Evolutionary conservation across 2,888 invertebrate genomes (phyloP), one percentile per base, ranked within the genome.

Genomic region (Boloria selene): DNA sequence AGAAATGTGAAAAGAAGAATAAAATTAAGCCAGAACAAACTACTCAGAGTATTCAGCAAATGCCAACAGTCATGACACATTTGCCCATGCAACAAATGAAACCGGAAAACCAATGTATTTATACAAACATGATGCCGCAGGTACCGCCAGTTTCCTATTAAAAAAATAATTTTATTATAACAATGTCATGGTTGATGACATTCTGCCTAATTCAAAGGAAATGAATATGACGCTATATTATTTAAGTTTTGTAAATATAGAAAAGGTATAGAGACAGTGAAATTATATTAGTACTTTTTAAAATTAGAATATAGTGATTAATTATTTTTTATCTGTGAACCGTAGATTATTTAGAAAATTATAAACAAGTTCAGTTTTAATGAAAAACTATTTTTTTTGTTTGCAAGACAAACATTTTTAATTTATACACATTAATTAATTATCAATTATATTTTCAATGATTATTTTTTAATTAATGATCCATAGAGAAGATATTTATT

Each of bases 1-100:
- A 91, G 74, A 91, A 91, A 72, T 90, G 90, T 44, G 91, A 91
- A 73, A 90, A 91, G 73, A 91, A 91, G 72, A 89, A 85, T 75
- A 90, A 89, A 61, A 88, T 88, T 69, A 87, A 87, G 0, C 86
- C 85, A 0, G 88, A 89, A 26, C 80, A 80, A 54, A 69, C 67
- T 0, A 70, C 75, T 0, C 81, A 74, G 0, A 74, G 73, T 0
- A 67, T 75, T 14, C 81, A 75, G 0, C 80, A 75, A 0, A 74
- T 78, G 50, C 81, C 77, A 3, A 76, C 75, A 44, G 73, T 77
- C 0, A 79, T 81, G 75, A 68, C 71, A 6, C 79, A 79, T 59
- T 72, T 73, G 5, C 78, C 79, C 62, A 71, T 77, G 73, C 77
- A 75, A 22, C 74, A 72, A 18, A 76, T 79, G 74, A 89, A 88